Conservation (phyloP, 2,888 invertebrate species). For the Alviniconcha strummeri region DNA sequence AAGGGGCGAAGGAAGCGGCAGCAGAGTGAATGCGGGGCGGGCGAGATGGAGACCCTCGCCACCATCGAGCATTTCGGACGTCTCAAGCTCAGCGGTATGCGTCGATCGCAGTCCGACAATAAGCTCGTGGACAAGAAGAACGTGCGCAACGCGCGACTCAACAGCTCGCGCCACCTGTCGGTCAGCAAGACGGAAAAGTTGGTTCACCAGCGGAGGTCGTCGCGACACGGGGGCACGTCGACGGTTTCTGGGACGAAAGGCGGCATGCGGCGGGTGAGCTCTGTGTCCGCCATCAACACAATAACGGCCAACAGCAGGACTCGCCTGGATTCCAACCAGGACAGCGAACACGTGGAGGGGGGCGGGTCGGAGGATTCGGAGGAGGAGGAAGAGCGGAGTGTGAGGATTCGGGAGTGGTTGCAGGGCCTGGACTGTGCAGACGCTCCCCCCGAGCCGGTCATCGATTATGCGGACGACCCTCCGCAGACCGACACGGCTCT, state of each 20-base stretch:
- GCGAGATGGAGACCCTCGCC: slow-evolving; percentile 4
- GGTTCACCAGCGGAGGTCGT: background rate
- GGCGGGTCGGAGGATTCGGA: background rate
- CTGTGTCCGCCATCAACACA: slow-evolving; percentile 33
- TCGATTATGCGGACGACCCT: slow-evolving; percentile 51
- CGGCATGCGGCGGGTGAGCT: slow-evolving; percentile 27
- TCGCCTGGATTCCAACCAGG: slow-evolving; percentile 16
- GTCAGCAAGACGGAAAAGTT: slow-evolving; percentile 30
- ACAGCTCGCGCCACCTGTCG: slow-evolving; percentile 29
- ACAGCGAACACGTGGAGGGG: slow-evolving; percentile 6
- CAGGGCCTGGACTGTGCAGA: slow-evolving; percentile 42
- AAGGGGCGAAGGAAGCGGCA: slow-evolving; percentile 10
- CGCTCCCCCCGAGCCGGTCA: slow-evolving; percentile 43
- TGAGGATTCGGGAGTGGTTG: slow-evolving; percentile 45
- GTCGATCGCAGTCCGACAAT: slow-evolving; percentile 40
- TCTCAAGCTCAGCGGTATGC: slow-evolving; percentile 21
- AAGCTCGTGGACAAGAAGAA: slow-evolving; percentile 33
- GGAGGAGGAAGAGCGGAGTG: slow-evolving; percentile 35
- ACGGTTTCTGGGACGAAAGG: background rate
- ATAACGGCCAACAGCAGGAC: background rate
- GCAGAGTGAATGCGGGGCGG: slow-evolving; percentile 21
- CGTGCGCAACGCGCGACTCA: slow-evolving; percentile 1
- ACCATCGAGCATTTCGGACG: slow-evolving; percentile 24
- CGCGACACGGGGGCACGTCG: background rate
- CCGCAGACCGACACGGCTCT: slow-evolving; percentile 58